These are phyloP conservation scores for Diabrotica undecimpunctata DNA, from an alignment of 1,140 invertebrate genomes.

Conservation along the genomic window DNA sequence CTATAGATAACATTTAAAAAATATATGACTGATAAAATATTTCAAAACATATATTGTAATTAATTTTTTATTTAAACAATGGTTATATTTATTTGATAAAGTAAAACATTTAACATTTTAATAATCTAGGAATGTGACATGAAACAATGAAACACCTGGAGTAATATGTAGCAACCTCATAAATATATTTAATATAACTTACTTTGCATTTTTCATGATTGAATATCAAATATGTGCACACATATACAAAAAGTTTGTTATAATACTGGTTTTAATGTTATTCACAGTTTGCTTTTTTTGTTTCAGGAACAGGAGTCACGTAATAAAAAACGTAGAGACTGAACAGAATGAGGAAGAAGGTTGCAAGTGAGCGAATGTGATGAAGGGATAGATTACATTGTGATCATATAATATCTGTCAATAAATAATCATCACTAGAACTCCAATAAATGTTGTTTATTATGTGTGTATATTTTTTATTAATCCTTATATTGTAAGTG, in stretches of 20 bases:
- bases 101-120: too few relatives aligned
- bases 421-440: slow-evolving; percentile 1
- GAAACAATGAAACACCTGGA: too few relatives aligned
- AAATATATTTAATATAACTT: too few relatives aligned
- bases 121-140: too few relatives aligned
- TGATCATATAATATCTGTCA: neutral
- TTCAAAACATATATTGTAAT: too few relatives aligned
- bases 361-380: neutral
- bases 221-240: too few relatives aligned
- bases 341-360: slow-evolving; percentile 8
- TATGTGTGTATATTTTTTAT: neutral
- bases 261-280: neutral
- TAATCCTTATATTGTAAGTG: neutral
- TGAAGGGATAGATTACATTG: neutral
- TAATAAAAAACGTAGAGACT: slow-evolving; percentile 27
- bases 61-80: too few relatives aligned
- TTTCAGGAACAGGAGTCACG: slow-evolving; percentile 40
- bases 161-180: too few relatives aligned
- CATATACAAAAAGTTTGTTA: neutral
- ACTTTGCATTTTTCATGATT: too few relatives aligned
- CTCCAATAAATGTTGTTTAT: neutral
- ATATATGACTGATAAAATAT: too few relatives aligned
- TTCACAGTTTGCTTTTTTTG: neutral
- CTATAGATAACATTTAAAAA: too few relatives aligned
- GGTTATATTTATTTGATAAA: too few relatives aligned